phyloP scores from a whole-genome alignment of 2,888 invertebrate genomes.

The Dryobotodes eremita region DNA sequence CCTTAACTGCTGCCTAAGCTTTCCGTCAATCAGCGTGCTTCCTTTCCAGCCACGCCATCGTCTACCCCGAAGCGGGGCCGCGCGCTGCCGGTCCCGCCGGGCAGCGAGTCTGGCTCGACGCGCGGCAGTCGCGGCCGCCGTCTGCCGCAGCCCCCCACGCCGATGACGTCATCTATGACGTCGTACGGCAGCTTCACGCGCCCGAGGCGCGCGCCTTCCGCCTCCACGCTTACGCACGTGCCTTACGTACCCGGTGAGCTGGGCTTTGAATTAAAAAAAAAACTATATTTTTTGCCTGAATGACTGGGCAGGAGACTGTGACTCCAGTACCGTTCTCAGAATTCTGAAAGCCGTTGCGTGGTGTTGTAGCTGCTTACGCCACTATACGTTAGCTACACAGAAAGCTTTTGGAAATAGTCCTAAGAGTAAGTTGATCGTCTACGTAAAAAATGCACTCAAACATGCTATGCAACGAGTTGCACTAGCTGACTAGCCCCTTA shows the following conservation, averaged over 20 bases:
- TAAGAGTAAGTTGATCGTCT: background rate
- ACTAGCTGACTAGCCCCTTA: too few species aligned
- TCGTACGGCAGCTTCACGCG: conserved; percentile 69
- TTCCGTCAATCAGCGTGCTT: conserved; percentile 40
- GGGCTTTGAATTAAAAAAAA: conserved; percentile 7
- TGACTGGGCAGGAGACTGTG: too few species aligned
- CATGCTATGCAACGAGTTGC: background rate
- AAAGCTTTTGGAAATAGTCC: background rate
- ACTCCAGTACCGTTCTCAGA: background rate
- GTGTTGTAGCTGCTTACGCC: background rate
- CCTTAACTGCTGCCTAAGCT: conserved; percentile 2
- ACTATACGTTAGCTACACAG: background rate
- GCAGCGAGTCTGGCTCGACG: conserved; percentile 84
- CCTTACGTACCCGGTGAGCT: conserved; percentile 86
- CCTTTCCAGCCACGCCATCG: conserved; percentile 85
- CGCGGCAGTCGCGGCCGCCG: conserved; percentile 83
- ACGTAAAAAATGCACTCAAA: background rate
- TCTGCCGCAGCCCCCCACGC: conserved; percentile 83
- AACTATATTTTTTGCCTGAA: background rate
- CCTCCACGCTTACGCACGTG: conserved; percentile 84
- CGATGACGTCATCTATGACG: conserved; percentile 75
- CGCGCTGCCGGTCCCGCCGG: conserved; percentile 84
- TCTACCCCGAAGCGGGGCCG: conserved; percentile 88
- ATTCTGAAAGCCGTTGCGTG: too few species aligned
- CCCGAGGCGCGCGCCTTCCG: conserved; percentile 72